Percentiles rank a stretch among this genome's conserved stretches.
Evolutionary conservation across 2,113 vertebrate genomes (phyloP).

Genomic region (Myocastor coypus): DNA sequence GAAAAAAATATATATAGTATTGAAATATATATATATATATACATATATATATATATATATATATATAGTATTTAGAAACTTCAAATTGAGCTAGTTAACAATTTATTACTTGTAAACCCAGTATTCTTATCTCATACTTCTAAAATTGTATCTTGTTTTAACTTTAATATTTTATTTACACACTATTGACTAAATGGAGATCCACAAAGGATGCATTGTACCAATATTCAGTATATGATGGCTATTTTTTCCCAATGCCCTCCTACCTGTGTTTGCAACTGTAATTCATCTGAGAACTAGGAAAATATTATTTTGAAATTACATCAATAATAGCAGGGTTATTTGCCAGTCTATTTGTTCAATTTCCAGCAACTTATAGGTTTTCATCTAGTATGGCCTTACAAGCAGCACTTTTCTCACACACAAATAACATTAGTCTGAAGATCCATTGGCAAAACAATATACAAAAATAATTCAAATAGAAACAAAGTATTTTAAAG

Average conservation of each 20-base stretch:
- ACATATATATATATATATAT: not conserved
- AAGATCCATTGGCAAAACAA: not conserved
- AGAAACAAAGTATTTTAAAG: not conserved
- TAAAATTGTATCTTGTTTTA: not conserved
- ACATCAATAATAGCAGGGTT: not conserved
- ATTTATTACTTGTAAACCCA: not conserved
- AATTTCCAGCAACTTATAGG: not conserved
- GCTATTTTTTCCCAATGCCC: not conserved
- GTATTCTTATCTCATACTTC: not conserved
- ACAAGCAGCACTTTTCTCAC: not conserved
- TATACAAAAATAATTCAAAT: not conserved
- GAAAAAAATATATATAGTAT: too few species aligned
- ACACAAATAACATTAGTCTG: not conserved
- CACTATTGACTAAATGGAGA: not conserved
- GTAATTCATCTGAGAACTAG: not conserved
- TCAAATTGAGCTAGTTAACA: not conserved
- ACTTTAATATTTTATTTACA: not conserved
- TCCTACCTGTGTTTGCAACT: not conserved
- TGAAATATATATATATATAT: not conserved
- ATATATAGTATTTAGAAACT: not conserved
- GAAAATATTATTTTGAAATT: not conserved
- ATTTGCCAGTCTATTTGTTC: not conserved
- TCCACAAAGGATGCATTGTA: not conserved
- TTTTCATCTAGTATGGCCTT: not conserved
- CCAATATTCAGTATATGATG: not conserved